These are phyloP conservation scores for Stictocephala bisonia DNA, from an alignment of 2,888 invertebrate species.

Conservation along the genomic window DNA sequence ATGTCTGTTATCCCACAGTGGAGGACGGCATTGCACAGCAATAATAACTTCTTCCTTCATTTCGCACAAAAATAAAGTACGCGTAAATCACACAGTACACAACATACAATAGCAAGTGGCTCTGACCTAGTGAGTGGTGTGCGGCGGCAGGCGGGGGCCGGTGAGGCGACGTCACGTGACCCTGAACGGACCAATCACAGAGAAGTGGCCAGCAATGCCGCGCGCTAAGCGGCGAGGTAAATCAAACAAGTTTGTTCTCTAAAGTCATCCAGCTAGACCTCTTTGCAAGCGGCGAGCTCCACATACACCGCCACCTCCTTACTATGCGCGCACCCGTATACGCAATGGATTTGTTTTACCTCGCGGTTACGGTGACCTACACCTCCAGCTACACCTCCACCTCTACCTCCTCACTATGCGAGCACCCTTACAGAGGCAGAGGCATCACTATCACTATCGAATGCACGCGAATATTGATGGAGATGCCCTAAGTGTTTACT, in stretches of 20 bases:
- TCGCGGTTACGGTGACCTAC: constrained; percentile 4
- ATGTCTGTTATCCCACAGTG: background rate
- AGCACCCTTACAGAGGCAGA: too few relatives aligned
- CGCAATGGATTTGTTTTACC: background rate
- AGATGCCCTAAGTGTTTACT: too few relatives aligned
- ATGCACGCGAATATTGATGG: too few relatives aligned
- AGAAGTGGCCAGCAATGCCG: background rate
- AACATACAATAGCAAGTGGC: background rate
- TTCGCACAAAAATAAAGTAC: background rate
- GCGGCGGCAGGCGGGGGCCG: background rate
- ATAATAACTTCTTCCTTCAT: constrained; percentile 6
- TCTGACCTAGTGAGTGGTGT: background rate
- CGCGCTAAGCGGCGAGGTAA: background rate
- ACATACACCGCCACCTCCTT: background rate
- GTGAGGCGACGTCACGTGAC: too few relatives aligned
- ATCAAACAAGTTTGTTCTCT: constrained; percentile 5
- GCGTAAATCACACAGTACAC: background rate
- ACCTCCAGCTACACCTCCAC: too few relatives aligned
- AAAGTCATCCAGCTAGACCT: background rate
- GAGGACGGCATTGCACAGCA: constrained; percentile 5
- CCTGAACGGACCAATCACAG: background rate
- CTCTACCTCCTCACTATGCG: background rate
- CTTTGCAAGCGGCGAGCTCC: too few relatives aligned
- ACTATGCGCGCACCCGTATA: constrained; percentile 6
- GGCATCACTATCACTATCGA: too few relatives aligned